phyloP scores from a whole-genome alignment of 2,113 vertebrate genomes.

The Tragelaphus scriptus region DNA sequence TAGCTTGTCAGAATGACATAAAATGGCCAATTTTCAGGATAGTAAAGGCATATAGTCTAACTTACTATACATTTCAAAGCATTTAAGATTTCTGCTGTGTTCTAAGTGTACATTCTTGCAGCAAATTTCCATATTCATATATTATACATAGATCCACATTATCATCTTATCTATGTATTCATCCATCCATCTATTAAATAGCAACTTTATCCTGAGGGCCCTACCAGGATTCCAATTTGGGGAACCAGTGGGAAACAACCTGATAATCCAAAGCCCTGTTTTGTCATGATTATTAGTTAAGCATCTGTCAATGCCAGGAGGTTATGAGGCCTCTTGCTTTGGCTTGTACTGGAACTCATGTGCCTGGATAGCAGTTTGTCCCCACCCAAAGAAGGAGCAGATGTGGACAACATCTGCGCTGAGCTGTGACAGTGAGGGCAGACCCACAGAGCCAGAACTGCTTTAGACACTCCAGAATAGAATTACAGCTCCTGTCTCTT shows the following conservation, averaged over 20 bases:
- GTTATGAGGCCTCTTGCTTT: neutral
- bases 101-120: slow-evolving; percentile 37
- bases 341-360: neutral
- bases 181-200: slow-evolving; percentile 12
- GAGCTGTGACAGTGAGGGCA: neutral
- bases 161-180: neutral
- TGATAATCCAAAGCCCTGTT: neutral
- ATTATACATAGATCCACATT: slow-evolving; percentile 35
- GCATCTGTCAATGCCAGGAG: neutral
- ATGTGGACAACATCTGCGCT: accelerated
- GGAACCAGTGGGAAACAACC: neutral
- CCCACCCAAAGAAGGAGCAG: neutral
- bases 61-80: slow-evolving; percentile 49
- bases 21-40: slow-evolving; percentile 14
- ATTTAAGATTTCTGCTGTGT: slow-evolving; percentile 36
- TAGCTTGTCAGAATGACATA: slow-evolving; percentile 43
- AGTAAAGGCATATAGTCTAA: neutral
- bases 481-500: neutral
- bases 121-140: slow-evolving; percentile 55
- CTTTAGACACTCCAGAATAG: neutral
- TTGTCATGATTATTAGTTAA: slow-evolving; percentile 34
- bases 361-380: neutral
- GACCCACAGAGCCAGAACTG: neutral
- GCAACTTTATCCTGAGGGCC: slow-evolving; percentile 31
- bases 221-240: neutral